Percentiles rank a stretch among this genome's conserved stretches.
Conservation (phyloP, 2,113 vertebrate genomes). For the Cynopterus brachyotis region DNA sequence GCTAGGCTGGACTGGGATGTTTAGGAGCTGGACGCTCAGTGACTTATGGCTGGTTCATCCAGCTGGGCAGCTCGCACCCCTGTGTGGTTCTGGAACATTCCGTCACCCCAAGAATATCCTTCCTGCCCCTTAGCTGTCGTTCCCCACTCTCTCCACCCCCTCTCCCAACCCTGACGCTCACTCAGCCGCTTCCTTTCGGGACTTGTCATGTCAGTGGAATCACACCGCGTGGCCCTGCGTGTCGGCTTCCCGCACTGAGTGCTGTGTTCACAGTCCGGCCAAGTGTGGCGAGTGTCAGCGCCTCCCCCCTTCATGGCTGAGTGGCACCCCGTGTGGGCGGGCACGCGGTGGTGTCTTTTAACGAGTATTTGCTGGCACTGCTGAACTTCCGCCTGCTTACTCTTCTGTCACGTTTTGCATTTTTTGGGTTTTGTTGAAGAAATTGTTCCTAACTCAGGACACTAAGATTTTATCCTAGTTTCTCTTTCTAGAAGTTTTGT, state of each 20-base stretch:
- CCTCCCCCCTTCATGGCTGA: neutral
- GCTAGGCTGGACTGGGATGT: rapidly evolving
- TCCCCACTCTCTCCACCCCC: neutral
- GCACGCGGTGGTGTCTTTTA: neutral
- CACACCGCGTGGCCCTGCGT: neutral
- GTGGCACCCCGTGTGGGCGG: rapidly evolving
- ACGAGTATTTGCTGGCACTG: neutral
- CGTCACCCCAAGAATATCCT: neutral
- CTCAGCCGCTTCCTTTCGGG: neutral
- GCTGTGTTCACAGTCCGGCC: neutral
- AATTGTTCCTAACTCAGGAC: neutral
- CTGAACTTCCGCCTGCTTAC: neutral
- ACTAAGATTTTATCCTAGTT: neutral
- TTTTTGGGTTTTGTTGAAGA: neutral
- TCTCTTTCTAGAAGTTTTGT: neutral
- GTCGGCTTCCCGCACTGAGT: neutral
- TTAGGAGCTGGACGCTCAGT: no score
- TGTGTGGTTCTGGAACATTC: neutral
- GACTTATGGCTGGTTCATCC: neutral
- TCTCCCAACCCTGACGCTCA: rapidly evolving
- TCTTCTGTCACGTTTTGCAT: neutral
- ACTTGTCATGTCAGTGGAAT: neutral
- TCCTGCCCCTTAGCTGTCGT: neutral
- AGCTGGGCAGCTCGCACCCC: no score
- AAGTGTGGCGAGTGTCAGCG: rapidly evolving